Conservation (phyloP, 1,140 invertebrate genomes). For the Muscidifurax raptorellus region DNA sequence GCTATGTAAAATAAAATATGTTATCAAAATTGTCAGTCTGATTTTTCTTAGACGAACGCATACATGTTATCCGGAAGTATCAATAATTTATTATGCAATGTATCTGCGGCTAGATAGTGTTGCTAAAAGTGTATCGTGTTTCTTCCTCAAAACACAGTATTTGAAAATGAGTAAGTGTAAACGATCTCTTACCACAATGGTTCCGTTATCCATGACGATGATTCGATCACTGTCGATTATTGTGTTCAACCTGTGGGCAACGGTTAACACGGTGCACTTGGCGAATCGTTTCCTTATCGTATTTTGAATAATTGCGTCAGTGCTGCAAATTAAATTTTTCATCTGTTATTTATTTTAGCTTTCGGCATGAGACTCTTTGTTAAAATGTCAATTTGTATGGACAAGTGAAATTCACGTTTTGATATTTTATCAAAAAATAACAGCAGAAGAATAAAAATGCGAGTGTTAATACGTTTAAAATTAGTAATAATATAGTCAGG, state of each 20-base stretch:
- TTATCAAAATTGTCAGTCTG: not conserved
- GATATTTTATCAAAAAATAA: no score
- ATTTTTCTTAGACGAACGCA: not conserved
- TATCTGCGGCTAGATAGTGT: no score
- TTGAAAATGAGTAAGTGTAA: not conserved
- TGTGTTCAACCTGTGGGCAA: constrained; percentile 82
- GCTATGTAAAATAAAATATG: not conserved
- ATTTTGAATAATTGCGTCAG: constrained; percentile 76
- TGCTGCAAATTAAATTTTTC: constrained; percentile 69
- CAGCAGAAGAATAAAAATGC: no score
- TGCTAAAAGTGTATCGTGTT: no score
- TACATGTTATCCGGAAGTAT: no score
- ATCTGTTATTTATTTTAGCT: not conserved
- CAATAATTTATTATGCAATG: no score
- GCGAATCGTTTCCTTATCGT: constrained; percentile 77
- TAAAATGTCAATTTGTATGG: no score
- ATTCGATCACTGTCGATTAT: constrained; percentile 81
- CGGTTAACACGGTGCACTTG: constrained; percentile 80
- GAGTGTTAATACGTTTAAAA: no score
- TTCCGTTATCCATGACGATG: constrained; percentile 77
- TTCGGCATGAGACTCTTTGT: no score
- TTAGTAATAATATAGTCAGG: no score
- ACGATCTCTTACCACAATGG: constrained; percentile 61
- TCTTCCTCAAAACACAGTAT: no score
- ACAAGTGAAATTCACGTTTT: no score